Evolutionary conservation across 2,888 invertebrate genomes (phyloP).

Genomic region (Melipona beecheii): DNA sequence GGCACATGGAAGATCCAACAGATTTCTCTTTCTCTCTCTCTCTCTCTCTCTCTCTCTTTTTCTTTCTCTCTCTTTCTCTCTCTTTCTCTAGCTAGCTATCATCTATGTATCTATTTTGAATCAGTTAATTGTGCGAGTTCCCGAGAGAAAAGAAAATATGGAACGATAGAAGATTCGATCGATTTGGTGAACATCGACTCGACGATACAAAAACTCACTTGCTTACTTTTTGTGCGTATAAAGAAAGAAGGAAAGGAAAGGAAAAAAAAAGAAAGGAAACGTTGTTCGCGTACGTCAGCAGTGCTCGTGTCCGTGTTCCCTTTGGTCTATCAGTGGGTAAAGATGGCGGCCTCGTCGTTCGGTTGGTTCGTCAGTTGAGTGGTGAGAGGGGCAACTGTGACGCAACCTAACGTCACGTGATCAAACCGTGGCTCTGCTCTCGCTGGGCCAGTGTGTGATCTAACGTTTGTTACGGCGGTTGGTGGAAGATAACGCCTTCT

Average conservation of each 20-base stretch:
- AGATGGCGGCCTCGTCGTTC: slow-evolving; percentile 78
- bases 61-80: no score
- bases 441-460: slow-evolving; percentile 81
- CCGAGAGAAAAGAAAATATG: neutral
- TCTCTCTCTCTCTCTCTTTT: no score
- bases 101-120: no score
- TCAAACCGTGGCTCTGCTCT: slow-evolving; percentile 81
- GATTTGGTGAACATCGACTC: neutral
- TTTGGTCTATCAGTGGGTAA: slow-evolving; percentile 72
- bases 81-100: no score
- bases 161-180: slow-evolving; percentile 1
- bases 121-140: neutral
- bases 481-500: slow-evolving; percentile 66
- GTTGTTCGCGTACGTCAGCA: slow-evolving; percentile 48
- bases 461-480: slow-evolving; percentile 82
- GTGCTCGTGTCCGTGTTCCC: slow-evolving; percentile 58
- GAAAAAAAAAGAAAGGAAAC: slow-evolving; percentile 40
- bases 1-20: slow-evolving; percentile 18
- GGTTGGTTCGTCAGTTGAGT: slow-evolving; percentile 63
- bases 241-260: slow-evolving; percentile 32
- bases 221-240: slow-evolving; percentile 28
- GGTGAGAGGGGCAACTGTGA: slow-evolving; percentile 79
- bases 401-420: slow-evolving; percentile 83
- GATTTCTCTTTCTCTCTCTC: neutral
- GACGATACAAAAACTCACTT: neutral